These are phyloP conservation scores for Thymelicus sylvestris DNA, from an alignment of 2,888 invertebrate genomes.

Conservation along the genomic window DNA sequence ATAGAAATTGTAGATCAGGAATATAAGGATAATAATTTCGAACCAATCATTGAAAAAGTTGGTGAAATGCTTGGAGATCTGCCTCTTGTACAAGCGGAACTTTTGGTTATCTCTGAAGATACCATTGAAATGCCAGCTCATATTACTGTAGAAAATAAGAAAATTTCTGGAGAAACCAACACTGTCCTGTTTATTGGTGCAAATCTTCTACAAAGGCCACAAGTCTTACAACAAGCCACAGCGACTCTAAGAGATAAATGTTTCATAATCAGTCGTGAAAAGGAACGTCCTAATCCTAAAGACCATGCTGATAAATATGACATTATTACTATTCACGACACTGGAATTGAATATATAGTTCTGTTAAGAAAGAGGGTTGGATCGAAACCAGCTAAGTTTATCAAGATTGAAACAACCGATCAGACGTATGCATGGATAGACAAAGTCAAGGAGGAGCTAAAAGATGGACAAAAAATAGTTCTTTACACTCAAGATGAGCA, in stretches of 20 bases:
- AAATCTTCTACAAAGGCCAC: slow-evolving; percentile 75
- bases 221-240: slow-evolving; percentile 75
- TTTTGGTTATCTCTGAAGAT: slow-evolving; percentile 83
- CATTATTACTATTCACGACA: slow-evolving; percentile 77
- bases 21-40: slow-evolving; percentile 74
- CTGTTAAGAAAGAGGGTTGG: slow-evolving; percentile 79
- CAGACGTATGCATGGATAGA: slow-evolving; percentile 82
- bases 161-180: slow-evolving; percentile 81
- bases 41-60: slow-evolving; percentile 83
- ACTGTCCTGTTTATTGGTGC: slow-evolving; percentile 80
- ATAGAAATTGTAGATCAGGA: slow-evolving; percentile 82
- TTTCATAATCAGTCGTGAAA: slow-evolving; percentile 86
- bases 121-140: slow-evolving; percentile 73
- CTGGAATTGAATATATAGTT: slow-evolving; percentile 80
- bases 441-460: slow-evolving; percentile 71
- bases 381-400: slow-evolving; percentile 73
- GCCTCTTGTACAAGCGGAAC: slow-evolving; percentile 88
- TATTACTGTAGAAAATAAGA: slow-evolving; percentile 86
- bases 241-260: slow-evolving; percentile 84
- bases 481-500: slow-evolving; percentile 88
- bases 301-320: slow-evolving; percentile 72
- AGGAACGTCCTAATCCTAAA: slow-evolving; percentile 72
- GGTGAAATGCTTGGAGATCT: slow-evolving; percentile 86
- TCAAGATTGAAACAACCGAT: slow-evolving; percentile 71
- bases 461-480: slow-evolving; percentile 81